Evolutionary conservation across 2,113 vertebrate genomes (phyloP), one percentile per base, ranked within the genome.

Genomic region (Paracanthobrama guichenoti): DNA sequence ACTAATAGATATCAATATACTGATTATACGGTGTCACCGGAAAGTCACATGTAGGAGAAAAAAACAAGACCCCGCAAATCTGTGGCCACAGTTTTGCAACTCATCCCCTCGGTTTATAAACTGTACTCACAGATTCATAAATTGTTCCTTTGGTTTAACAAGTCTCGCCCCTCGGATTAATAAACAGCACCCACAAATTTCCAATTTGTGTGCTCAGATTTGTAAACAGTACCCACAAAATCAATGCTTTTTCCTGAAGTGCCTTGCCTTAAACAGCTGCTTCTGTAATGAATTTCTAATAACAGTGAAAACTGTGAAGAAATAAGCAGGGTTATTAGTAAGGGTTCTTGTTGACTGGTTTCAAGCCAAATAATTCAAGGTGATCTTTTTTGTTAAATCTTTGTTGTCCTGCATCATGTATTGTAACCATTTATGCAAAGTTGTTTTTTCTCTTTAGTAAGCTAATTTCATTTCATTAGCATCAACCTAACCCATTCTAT

Each of bases 401-500:
- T 16, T 79, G 39, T 26, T 79, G 35, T 79, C 39, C 22, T 35
- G 39, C 55, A 62, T 64, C 35, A 64, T 46, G n/a, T 26, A 62
- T 46, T 26, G 31, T 60, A 78, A 62, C 39, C 14, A 46, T 60
- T 79, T 79, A 79, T 44, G n/a, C 57, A 60, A 60, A 60, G 1
- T 67, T 66, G 71, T 42, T 22, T 78, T 55, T 67, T 39, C 5
- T 50, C 12, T 80, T 81, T 62, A 67, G 39, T 24, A 16, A 59
- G 59, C 66, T 76, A 24, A 71, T 85, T 82, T 85, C 66, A 76
- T 73, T 72, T 66, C 59, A 85, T 79, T 53, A 48, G 67, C 44
- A 81, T 35, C 55, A 73, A 42, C 50, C 74, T 85, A 31, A 81
- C 18, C 66, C 57, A 66, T 80, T 80, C 42, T 80, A 8, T 44